Conservation (phyloP, 2,797 vertebrate genomes). For the Sternotherus odoratus region DNA sequence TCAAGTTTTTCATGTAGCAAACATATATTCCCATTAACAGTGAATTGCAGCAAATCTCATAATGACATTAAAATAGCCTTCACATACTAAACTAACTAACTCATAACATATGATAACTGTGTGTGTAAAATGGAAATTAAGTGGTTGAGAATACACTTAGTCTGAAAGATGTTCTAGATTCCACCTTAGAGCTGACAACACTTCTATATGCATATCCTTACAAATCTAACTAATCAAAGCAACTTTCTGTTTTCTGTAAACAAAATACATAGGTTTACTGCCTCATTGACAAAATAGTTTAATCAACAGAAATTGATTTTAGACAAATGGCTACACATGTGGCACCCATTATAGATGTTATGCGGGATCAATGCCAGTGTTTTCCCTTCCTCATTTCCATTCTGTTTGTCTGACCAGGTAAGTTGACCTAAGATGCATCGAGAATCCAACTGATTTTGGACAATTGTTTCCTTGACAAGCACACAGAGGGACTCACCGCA, state of each 20-base stretch:
- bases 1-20: background rate
- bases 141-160: background rate
- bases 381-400: conserved; percentile 57
- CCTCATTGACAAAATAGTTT: background rate
- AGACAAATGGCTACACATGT: background rate
- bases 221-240: background rate
- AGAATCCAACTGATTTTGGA: conserved; percentile 63
- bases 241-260: background rate
- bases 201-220: background rate
- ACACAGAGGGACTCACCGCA: conserved; percentile 58
- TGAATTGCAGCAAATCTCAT: background rate
- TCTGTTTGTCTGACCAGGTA: conserved; percentile 70
- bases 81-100: fast-evolving
- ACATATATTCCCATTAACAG: background rate
- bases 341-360: conserved; percentile 1
- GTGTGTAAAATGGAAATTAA: background rate
- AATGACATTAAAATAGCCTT: background rate
- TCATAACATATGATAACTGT: background rate
- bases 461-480: conserved; percentile 69
- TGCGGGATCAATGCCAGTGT: conserved; percentile 53
- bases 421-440: too few relatives aligned
- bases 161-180: background rate
- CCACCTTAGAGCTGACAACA: background rate
- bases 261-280: background rate
- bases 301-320: background rate